Base-by-base conservation (phyloP, 2,888 invertebrate species). In the Drosophila monieri region DNA sequence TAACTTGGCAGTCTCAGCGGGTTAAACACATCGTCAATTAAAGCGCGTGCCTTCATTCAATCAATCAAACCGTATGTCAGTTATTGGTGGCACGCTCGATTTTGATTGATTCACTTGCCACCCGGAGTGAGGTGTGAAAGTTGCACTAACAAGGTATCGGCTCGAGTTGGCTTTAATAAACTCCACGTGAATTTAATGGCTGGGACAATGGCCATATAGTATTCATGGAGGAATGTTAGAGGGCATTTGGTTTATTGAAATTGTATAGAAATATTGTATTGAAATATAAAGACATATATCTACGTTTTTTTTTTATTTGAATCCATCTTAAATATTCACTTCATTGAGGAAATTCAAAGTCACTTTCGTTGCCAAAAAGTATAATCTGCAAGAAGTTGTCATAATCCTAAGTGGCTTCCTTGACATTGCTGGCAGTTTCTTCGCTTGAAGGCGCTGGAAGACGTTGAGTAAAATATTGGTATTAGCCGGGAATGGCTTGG, bases 101-200 rank as follows among this genome's bases (percentile, higher is more conserved):
- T 52, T 73, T 65, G 69, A 68, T 73, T 73, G 74, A 80, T 72
- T 80, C 76, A 76, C 69, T 65, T 64, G 57, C 53, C 56, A 54
- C 59, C 67, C 58, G 61, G 39, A 47, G 52, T 37, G 62, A 51
- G 39, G 52, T 47, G 62, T 65, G 62, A 65, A 62, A 65, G 62
- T 61, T 53, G 47, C 49, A 58, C 32, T 18, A 12, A 27, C 15
- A 30, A 6, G 48, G 9, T 59, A 35, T 35, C 46, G 37, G 46
- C 47, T n/a, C 35, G 21, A 56, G 59, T 56, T 47, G 60, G 37
- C 46, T 60, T 57, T 60, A 57, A 60, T 57, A 57, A 39, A 46
- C 43, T 41, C 39, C 14, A 41, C 18, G 39, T 41, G 35, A 35
- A 35, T 14, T n/a, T 35, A 35, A 35, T 35, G n/a, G 2, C 35